phyloP scores from a whole-genome alignment of 2,113 vertebrate species.

The Pedetes capensis region DNA sequence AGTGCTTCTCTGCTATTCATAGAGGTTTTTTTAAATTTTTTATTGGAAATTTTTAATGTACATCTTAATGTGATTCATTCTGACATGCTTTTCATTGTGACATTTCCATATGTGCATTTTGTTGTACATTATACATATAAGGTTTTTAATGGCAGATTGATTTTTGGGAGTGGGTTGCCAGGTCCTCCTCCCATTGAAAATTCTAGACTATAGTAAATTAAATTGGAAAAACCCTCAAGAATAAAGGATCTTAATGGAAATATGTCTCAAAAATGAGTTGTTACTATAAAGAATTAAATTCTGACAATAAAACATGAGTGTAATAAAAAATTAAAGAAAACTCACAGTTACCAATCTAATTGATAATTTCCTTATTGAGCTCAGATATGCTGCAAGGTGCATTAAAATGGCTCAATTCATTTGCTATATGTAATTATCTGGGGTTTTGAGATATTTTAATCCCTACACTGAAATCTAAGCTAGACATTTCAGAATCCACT shows the following conservation, averaged over 20 bases:
- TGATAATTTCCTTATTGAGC: not conserved
- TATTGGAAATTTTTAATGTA: too few species aligned
- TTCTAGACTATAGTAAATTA: not conserved
- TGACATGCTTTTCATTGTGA: too few species aligned
- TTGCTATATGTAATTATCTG: not conserved
- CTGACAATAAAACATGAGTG: not conserved
- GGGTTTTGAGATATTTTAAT: not conserved
- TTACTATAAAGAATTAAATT: conserved; percentile 25
- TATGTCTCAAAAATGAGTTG: not conserved
- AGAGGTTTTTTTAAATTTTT: too few species aligned
- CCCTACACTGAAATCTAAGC: not conserved
- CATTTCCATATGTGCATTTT: too few species aligned
- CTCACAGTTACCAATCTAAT: not conserved
- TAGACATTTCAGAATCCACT: not conserved
- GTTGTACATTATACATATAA: too few species aligned
- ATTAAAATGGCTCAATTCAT: not conserved
- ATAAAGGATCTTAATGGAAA: not conserved
- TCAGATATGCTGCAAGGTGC: not conserved
- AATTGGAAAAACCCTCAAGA: not conserved
- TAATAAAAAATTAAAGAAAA: not conserved
- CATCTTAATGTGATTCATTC: too few species aligned
- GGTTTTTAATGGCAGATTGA: too few species aligned
- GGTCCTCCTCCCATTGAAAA: too few species aligned
- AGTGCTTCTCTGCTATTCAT: too few species aligned
- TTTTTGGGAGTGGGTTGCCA: too few species aligned